These are phyloP conservation scores for Lacanobia oleracea DNA, from an alignment of 2,888 invertebrate genomes.

Conservation along the genomic window DNA sequence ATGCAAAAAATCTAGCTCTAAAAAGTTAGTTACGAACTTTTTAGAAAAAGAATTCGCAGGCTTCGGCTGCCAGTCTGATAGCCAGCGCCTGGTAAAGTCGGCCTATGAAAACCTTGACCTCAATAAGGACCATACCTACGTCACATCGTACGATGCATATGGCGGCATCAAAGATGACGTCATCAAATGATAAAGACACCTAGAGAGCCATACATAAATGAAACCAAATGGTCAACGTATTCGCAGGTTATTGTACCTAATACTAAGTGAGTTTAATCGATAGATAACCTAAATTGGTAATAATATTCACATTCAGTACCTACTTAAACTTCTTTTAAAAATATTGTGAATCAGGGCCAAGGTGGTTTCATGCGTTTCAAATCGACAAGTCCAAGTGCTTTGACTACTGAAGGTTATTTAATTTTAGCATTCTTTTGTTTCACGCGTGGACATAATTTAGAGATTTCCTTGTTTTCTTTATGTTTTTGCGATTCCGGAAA, in stretches of 20 bases:
- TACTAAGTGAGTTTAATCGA: conserved; percentile 7
- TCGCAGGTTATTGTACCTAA: not conserved
- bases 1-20: no score
- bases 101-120: conserved; percentile 14
- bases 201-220: conserved; percentile 7
- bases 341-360: conserved; percentile 14
- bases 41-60: not conserved
- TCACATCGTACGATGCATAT: conserved; percentile 35
- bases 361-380: conserved; percentile 1
- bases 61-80: not conserved
- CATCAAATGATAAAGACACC: conserved; percentile 11
- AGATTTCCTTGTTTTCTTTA: not conserved
- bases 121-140: conserved; percentile 5
- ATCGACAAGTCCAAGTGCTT: conserved; percentile 11
- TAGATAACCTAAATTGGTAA: conserved; percentile 5
- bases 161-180: conserved; percentile 15
- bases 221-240: not conserved
- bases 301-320: not conserved
- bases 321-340: not conserved
- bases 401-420: conserved; percentile 9
- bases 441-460: conserved; percentile 1
- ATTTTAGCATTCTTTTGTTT: conserved; percentile 17
- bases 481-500: not conserved
- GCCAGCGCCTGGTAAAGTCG: not conserved
- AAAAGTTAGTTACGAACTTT: no score